Evolutionary conservation across 2,888 invertebrate genomes (phyloP), one percentile per base, ranked within the genome.

Genomic region (Agelastica alni): DNA sequence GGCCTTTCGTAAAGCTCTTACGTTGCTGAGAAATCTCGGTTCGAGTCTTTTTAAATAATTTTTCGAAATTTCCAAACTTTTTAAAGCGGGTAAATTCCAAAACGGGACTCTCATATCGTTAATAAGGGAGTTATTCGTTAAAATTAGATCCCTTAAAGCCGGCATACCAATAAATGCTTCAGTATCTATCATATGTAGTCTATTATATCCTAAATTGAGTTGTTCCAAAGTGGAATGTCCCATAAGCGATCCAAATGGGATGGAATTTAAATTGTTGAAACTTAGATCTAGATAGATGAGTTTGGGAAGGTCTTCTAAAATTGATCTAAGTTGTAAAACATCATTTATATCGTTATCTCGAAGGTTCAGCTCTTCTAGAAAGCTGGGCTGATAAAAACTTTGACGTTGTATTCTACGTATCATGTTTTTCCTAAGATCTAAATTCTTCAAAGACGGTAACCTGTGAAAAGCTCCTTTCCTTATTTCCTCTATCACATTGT

Each of bases 101-200:
- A 89, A 86, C 0, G 92, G 91, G 42, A 85, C 83, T 58, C 87
- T 86, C 37, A 87, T 78, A 44, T 85, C 79, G 70, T 89, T 88
- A 1, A 85, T 83, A 18, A 95, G 75, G 2, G 91, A 91, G 72
- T 95, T 95, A 68, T 93, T 93, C 61, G 85, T 84, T 54, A 95
- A 78, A 64, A 91, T 84, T 26, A 95, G 78, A 70, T 93, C 92
- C 62, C 92, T 80, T 28, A 95, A 76, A 0, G 91, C 88, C 0
- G 91, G 91, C 87, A 94, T 88, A 10, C 88, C 88, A 70, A 86
- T 84, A 70, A 94, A 87, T 0, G 92, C 88, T 70, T 92, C 90
- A 30, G 87, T 80, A 65, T 91, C 89, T 51, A 93, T 85, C 43
- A 83, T 81, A 54, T 83, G 83, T 43, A 93, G 81, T 59, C 82